Conservation (phyloP, 2,113 vertebrate species). For the Ailuropoda melanoleuca region DNA sequence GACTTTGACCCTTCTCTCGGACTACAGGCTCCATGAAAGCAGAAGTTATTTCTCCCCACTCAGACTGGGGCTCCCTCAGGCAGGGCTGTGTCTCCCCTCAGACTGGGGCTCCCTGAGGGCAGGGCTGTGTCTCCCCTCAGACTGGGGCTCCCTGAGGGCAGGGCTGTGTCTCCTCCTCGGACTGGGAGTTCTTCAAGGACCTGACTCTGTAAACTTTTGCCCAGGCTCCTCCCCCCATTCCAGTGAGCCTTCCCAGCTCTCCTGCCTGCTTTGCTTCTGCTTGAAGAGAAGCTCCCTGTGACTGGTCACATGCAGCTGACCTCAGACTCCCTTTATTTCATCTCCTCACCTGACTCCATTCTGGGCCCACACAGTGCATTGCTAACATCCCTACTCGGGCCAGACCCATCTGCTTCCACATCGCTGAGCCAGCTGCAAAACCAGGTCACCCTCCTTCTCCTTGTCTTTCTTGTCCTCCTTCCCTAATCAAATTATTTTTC, state of each 20-base stretch:
- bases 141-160: not conserved
- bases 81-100: not conserved
- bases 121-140: not conserved
- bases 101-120: not conserved
- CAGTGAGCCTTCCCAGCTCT: not conserved
- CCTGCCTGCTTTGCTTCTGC: not conserved
- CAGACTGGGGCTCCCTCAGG: not conserved
- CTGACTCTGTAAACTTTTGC: not conserved
- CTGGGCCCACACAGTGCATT: not conserved
- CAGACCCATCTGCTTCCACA: slow-evolving; percentile 48
- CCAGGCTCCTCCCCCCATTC: not conserved
- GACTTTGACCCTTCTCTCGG: not conserved
- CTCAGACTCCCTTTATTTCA: not conserved
- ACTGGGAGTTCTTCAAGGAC: not conserved
- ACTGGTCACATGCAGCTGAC: not conserved
- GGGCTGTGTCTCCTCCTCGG: too few relatives aligned
- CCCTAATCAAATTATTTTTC: slow-evolving; percentile 67
- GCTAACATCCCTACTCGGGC: not conserved
- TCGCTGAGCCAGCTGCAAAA: slow-evolving; percentile 77
- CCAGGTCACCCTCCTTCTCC: slow-evolving; percentile 70
- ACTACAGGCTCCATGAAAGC: not conserved
- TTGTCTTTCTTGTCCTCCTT: slow-evolving; percentile 66
- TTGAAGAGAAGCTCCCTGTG: not conserved
- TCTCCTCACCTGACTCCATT: slow-evolving; percentile 17
- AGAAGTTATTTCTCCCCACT: not conserved